These are phyloP conservation scores for Drosophila peninsularis DNA, from an alignment of 2,888 invertebrate genomes.

Conservation along the genomic window DNA sequence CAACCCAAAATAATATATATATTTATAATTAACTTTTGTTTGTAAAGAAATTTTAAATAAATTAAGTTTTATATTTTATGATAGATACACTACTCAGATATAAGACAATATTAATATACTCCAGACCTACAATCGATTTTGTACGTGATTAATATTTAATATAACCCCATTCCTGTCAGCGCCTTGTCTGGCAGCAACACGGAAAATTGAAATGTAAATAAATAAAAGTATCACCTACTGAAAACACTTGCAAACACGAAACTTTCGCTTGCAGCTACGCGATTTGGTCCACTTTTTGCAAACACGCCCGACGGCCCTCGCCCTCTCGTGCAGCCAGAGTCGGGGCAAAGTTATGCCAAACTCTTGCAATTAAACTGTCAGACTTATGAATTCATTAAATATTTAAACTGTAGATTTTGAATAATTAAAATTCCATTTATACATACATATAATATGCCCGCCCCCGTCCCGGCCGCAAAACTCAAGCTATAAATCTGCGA, in stretches of 20 bases:
- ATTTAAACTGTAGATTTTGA: constrained; percentile 80
- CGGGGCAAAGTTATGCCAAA: constrained; percentile 66
- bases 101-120: no score
- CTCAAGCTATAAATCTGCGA: constrained; percentile 76
- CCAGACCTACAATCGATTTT: no score
- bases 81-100: no score
- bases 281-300: constrained; percentile 20
- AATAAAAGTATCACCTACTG: constrained; percentile 51
- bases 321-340: not conserved
- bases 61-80: no score
- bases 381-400: constrained; percentile 81
- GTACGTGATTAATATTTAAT: constrained; percentile 6
- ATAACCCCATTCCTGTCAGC: constrained; percentile 4
- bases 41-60: no score
- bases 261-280: constrained; percentile 1
- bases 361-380: constrained; percentile 80
- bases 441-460: constrained; percentile 21
- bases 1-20: no score
- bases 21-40: no score
- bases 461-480: constrained; percentile 17
- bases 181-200: constrained; percentile 6
- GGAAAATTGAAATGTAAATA: constrained; percentile 57
- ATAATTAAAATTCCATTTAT: constrained; percentile 80
- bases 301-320: not conserved
- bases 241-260: not conserved